Conservation (phyloP, 1,140 invertebrate species). For the Papilio glaucus region DNA sequence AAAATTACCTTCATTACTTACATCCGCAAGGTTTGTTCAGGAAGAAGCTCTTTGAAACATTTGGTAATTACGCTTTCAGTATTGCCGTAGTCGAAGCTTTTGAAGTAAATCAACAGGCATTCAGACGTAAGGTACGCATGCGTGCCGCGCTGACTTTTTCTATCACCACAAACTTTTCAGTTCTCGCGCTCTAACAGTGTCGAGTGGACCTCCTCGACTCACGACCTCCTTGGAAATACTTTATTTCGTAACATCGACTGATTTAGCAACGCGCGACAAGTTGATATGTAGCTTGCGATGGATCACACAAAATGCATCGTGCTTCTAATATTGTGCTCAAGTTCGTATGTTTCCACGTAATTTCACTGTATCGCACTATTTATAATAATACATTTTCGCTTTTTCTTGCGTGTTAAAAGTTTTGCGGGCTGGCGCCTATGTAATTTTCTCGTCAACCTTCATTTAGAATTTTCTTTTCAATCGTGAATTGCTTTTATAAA, state of each 20-base stretch:
- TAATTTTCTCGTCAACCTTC: constrained; percentile 62
- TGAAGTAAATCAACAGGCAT: constrained; percentile 63
- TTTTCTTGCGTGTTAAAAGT: constrained; percentile 53
- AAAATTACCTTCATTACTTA: constrained; percentile 25
- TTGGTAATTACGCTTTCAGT: constrained; percentile 28
- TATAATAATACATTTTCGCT: constrained; percentile 42
- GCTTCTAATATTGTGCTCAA: constrained; percentile 63
- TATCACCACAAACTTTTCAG: constrained; percentile 54
- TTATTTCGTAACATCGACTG: constrained; percentile 27
- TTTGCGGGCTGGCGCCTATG: constrained; percentile 44
- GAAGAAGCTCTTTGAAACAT: constrained; percentile 28
- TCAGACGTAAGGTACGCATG: constrained; percentile 49
- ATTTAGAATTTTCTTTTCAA: constrained; percentile 45
- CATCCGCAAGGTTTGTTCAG: constrained; percentile 23
- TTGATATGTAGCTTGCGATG: constrained; percentile 51
- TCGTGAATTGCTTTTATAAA: constrained; percentile 28
- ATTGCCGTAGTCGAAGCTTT: constrained; percentile 41
- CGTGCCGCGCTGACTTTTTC: constrained; percentile 44
- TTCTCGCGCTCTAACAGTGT: constrained; percentile 47
- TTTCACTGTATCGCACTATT: constrained; percentile 41
- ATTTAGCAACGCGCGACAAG: constrained; percentile 40
- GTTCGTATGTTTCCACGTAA: constrained; percentile 57
- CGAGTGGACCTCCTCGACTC: constrained; percentile 45
- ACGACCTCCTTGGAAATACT: constrained; percentile 19
- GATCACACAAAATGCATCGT: constrained; percentile 59